Conservation (phyloP, 2,113 vertebrate species). For the Echinops telfairi region DNA sequence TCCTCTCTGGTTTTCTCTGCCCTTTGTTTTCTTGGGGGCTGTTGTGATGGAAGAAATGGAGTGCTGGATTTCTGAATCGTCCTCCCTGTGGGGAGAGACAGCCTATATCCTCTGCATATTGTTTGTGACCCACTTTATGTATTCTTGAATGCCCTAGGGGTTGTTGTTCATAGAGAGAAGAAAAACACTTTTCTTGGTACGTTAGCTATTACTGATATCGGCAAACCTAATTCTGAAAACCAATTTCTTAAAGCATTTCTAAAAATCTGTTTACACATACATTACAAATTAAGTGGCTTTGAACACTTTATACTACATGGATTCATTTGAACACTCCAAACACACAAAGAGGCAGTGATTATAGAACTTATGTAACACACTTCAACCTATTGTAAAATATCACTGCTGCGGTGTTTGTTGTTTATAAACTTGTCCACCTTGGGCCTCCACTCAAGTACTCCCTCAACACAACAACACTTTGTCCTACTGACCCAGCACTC, state of each 20-base stretch:
- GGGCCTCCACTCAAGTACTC: no score
- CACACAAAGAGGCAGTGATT: not conserved
- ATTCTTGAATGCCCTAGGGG: not conserved
- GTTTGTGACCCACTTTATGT: slow-evolving; percentile 59
- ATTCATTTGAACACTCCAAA: not conserved
- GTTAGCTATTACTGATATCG: not conserved
- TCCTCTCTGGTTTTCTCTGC: slow-evolving; percentile 9
- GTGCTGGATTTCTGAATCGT: not conserved
- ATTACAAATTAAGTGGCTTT: not conserved
- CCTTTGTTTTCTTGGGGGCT: slow-evolving; percentile 14
- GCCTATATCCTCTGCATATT: slow-evolving; percentile 15
- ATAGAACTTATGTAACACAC: not conserved
- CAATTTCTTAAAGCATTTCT: slow-evolving; percentile 1
- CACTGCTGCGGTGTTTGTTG: not conserved
- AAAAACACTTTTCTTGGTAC: not conserved
- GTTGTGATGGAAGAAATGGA: slow-evolving; percentile 19
- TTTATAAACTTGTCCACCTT: not conserved
- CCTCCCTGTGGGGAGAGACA: slow-evolving; percentile 24
- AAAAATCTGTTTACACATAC: not conserved
- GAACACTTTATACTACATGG: not conserved
- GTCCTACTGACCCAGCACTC: no score
- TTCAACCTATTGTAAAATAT: not conserved
- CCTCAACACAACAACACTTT: no score
- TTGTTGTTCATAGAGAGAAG: slow-evolving; percentile 5
- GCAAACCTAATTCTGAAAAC: slow-evolving; percentile 37